Percentiles rank a stretch among this genome's conserved stretches.
These are phyloP conservation scores for Druceiella hillmani DNA, from an alignment of 2,888 invertebrate species.

Conservation along the genomic window DNA sequence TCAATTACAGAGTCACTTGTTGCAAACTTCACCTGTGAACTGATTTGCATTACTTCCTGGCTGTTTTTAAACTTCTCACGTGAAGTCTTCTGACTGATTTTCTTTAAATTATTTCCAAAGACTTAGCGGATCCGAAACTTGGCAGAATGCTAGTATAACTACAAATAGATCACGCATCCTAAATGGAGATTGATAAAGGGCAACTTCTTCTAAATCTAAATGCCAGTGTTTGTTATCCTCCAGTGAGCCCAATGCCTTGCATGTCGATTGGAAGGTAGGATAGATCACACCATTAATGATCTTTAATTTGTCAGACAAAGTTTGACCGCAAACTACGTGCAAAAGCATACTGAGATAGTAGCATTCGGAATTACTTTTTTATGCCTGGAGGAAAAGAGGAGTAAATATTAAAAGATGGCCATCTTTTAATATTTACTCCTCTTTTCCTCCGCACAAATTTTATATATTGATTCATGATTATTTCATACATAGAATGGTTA, in stretches of 20 bases:
- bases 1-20: background rate
- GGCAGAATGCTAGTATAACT: background rate
- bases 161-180: background rate
- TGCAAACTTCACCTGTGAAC: background rate
- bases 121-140: background rate
- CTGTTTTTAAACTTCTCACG: background rate
- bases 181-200: background rate
- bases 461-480: too few species aligned
- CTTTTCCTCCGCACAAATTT: too few species aligned
- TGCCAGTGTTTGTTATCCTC: background rate
- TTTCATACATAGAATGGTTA: background rate
- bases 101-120: background rate
- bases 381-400: too few species aligned
- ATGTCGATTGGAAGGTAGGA: background rate
- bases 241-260: background rate
- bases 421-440: background rate
- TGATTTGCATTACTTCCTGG: background rate
- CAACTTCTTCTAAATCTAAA: background rate
- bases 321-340: background rate
- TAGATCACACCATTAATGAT: background rate
- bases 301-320: background rate
- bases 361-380: background rate
- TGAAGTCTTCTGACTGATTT: background rate
- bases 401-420: too few species aligned
- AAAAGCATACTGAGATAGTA: background rate